Evolutionary conservation across 2,888 invertebrate species (phyloP).

Genomic region (Listrodromus nycthemerus): DNA sequence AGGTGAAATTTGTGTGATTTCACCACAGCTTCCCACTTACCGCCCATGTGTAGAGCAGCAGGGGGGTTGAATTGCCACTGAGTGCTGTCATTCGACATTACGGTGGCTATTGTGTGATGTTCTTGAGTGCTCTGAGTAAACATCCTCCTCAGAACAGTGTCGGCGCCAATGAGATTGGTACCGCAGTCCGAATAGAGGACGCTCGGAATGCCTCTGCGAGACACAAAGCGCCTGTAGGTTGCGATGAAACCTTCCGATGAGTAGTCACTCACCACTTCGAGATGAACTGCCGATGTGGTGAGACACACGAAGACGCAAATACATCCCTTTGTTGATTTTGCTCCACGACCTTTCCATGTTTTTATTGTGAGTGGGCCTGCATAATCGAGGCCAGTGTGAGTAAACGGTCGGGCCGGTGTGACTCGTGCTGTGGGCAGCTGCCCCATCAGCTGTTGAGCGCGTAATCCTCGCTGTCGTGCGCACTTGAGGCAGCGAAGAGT

Average conservation of each 20-base stretch:
- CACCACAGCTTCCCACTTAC: constrained; percentile 72
- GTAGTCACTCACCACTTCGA: constrained; percentile 68
- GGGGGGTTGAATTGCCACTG: constrained; percentile 20
- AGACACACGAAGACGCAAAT: constrained; percentile 70
- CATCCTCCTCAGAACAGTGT: background rate
- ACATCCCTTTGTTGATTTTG: background rate
- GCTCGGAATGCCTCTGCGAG: constrained; percentile 62
- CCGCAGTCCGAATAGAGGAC: constrained; percentile 56
- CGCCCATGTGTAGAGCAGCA: constrained; percentile 70
- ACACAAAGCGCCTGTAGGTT: constrained; percentile 66
- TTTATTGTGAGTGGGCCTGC: constrained; percentile 58
- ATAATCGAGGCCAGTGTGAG: constrained; percentile 69
- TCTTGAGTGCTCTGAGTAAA: constrained; percentile 15
- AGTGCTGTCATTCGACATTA: background rate
- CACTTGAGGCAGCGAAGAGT: constrained; percentile 52
- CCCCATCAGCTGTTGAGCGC: constrained; percentile 70
- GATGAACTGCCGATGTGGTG: constrained; percentile 68
- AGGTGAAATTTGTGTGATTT: constrained; percentile 70
- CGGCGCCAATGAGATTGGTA: constrained; percentile 57
- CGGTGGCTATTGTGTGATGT: background rate
- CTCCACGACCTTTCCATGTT: constrained; percentile 33
- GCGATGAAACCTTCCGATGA: constrained; percentile 65
- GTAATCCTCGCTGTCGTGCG: constrained; percentile 31
- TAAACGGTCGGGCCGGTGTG: constrained; percentile 67
- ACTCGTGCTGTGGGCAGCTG: constrained; percentile 71